A percentile compares a stretch with the other conserved stretches of the same genome.
Conservation (phyloP, 2,113 vertebrate species). For the Recurvirostra avosetta region DNA sequence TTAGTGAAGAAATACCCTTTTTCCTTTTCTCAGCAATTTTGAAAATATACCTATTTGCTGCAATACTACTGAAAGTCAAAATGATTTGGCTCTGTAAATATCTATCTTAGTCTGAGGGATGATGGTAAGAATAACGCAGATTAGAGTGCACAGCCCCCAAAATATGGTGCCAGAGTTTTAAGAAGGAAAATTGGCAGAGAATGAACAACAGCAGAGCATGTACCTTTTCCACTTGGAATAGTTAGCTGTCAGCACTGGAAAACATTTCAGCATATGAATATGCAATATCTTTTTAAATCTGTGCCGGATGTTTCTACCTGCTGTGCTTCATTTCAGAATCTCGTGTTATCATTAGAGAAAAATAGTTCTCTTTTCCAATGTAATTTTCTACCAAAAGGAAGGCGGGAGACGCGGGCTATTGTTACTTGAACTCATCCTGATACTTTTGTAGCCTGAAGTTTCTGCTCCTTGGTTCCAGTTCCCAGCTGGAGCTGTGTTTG, state of each 20-base stretch:
- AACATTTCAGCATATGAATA: conserved; percentile 17
- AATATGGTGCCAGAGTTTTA: neutral
- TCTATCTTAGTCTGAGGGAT: neutral
- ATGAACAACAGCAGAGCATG: neutral
- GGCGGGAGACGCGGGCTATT: neutral
- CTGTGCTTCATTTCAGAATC: conserved; percentile 38
- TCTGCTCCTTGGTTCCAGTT: neutral
- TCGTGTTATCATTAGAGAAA: neutral
- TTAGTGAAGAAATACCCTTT: neutral
- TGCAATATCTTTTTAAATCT: neutral
- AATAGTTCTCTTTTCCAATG: neutral
- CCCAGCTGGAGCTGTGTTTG: neutral
- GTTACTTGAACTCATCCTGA: neutral
- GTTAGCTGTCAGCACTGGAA: neutral
- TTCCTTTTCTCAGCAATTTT: neutral
- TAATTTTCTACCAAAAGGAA: neutral
- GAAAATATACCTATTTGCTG: neutral
- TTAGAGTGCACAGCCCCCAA: neutral
- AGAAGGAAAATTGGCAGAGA: neutral
- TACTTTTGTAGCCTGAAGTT: neutral
- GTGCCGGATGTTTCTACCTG: neutral
- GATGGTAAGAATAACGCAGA: neutral
- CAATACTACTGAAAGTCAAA: neutral
- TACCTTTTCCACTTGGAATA: neutral
- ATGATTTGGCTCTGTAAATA: neutral